These are phyloP conservation scores for Mirza zaza DNA, from an alignment of 2,113 vertebrate species.

Conservation along the genomic window DNA sequence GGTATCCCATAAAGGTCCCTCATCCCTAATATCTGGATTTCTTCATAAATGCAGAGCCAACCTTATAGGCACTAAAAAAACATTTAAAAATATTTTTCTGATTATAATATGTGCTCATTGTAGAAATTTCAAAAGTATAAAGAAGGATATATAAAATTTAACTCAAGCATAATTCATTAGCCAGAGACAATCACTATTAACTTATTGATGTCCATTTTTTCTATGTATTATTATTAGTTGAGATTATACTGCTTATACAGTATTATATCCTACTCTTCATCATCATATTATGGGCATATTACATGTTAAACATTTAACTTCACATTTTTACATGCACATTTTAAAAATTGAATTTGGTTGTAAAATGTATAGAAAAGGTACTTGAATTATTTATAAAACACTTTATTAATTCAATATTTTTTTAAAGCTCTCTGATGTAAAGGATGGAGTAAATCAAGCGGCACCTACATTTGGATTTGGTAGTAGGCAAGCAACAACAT, in stretches of 20 bases:
- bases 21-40: background rate
- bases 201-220: background rate
- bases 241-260: background rate
- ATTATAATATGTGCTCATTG: background rate
- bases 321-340: background rate
- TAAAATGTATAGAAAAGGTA: constrained; percentile 1
- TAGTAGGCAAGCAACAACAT: constrained; percentile 73
- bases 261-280: background rate
- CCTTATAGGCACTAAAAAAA: background rate
- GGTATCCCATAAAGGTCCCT: background rate
- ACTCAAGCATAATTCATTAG: background rate
- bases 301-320: constrained; percentile 10
- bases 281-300: constrained; percentile 2
- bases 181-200: background rate
- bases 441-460: constrained; percentile 74
- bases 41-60: background rate
- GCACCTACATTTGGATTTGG: constrained; percentile 83
- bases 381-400: constrained; percentile 2
- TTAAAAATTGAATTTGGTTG: background rate
- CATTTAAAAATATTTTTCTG: background rate
- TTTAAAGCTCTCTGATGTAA: constrained; percentile 88
- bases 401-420: background rate
- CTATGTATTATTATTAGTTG: background rate
- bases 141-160: constrained; percentile 24
- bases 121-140: constrained; percentile 36